Evolutionary conservation across 1,140 invertebrate species (phyloP).

Genomic region (Bombus ignitus): DNA sequence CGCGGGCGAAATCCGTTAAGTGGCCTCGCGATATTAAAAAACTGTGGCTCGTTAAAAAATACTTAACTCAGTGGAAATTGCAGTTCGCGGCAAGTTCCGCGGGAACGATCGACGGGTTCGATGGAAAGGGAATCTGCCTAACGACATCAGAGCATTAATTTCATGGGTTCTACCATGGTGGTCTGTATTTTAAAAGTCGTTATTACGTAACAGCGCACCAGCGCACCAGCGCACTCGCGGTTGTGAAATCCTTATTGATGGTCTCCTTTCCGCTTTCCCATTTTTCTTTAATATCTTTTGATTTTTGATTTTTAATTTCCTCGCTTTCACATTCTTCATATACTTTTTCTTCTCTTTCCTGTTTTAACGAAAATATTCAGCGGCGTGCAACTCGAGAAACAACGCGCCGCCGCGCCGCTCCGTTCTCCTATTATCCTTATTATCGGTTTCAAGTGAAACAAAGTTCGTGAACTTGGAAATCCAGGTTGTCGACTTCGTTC

Average conservation of each 20-base stretch:
- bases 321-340: neutral
- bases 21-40: conserved; percentile 40
- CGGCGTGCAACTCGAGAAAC: conserved; percentile 1
- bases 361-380: conserved; percentile 36
- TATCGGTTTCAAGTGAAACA: conserved; percentile 61
- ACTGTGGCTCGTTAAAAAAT: conserved; percentile 36
- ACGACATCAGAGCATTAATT: conserved; percentile 24
- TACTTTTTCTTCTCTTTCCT: neutral
- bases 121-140: conserved; percentile 4
- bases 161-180: neutral
- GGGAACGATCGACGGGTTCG: neutral
- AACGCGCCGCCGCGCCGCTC: neutral
- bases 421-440: conserved; percentile 58
- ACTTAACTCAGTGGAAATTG: conserved; percentile 31
- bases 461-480: conserved; percentile 64
- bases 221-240: neutral
- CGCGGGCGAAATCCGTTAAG: conserved; percentile 18
- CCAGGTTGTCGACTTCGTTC: conserved; percentile 50
- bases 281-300: neutral
- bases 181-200: conserved; percentile 33
- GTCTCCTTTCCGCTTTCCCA: neutral
- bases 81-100: conserved; percentile 5
- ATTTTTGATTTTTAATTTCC: neutral
- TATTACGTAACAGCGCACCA: conserved; percentile 1
- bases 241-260: conserved; percentile 7